Evolutionary conservation across 2,888 invertebrate genomes (phyloP), one percentile per base, ranked within the genome.

Genomic region (Cactoblastis cactorum): DNA sequence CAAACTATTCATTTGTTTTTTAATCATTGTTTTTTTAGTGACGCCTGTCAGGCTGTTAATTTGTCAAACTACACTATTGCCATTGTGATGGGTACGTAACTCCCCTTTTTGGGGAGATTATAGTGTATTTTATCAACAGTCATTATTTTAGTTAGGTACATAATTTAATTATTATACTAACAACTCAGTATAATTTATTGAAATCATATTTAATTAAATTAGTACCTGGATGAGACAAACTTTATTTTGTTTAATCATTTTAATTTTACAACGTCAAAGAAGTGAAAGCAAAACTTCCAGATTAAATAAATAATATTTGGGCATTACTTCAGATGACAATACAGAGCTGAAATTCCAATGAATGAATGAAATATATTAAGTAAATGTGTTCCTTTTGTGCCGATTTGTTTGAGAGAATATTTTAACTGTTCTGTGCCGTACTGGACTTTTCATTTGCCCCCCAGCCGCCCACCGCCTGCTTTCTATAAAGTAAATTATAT

Each of bases 401-500:
- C 45, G 54, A 57, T 56, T 60, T 65, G 71, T 71, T 69, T 70
- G 65, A 66, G 67, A 71, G 68, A 65, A 74, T 73, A 73, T 74
- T 79, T 77, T 71, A 80, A 75, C 70, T 56, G 71, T 70, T 70
- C 56, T 49, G 54, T 45, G 38, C 59, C 53, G 57, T 45, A 62
- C 65, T 64, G 73, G 75, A 74, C 65, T 72, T 75, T 75, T 77
- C 78, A 76, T 75, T 74, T 71, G 61, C 60, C 66, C 55, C 61
- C 65, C 57, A 4, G 55, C 53, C 60, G 56, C 63, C 62, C 52
- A 58, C 58, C 53, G 37, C 53, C 52, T 57, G 63, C 65, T 65
- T 67, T 67, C 72, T 80, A 81, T 80, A 75, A 78, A 77, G 81
- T 83, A 78, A 77, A 83, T 83, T 83, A 81, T 78, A 77, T 77